Evolutionary conservation across 1,140 invertebrate genomes (phyloP), one percentile per base, ranked within the genome.

Genomic region (Drosophila subobscura): DNA sequence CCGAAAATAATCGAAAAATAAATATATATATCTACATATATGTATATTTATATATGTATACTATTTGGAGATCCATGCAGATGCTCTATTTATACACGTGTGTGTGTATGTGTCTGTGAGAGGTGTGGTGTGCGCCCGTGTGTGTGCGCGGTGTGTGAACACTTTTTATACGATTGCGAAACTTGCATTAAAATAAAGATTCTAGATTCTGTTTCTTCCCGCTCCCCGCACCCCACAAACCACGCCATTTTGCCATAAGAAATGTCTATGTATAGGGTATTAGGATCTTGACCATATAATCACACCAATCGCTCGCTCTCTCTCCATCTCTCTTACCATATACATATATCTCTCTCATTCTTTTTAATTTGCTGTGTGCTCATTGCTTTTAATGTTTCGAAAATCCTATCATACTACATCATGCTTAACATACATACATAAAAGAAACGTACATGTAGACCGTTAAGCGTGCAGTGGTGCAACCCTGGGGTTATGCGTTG

Each of bases 61-160:
- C 83, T 88, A 88, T 88, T 88, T 86, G 81, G 83, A 86, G 79
- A 79, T 88, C 64, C 73, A 65, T 72, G 65, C 71, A 56, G 77
- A 79, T 81, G 81, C 83, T 86, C 78, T 88, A 85, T 85, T 88
- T 86, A 77, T 86, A 78, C 59, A 42, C 7, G 4, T 12, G 8
- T 37, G 8, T 12, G 33, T 37, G 49, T 33, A 23, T 63, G 70
- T 8, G 46, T 77, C 72, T 20, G 68, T 77, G 58, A 37, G 29
- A 10, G 8, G 8, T 86, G 72, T 77, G 76, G 77, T 71, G 76
- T 61, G 66, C 57, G 70, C 56, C 27, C 6, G 8, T 33, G 29
- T 33, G 29, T 33, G 8, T 37, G 52, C 42, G 27, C 67, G 70
- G 47, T 74, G 77, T 37, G 68, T 80, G 58, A 42, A 41, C 50